phyloP scores from a whole-genome alignment of 2,797 vertebrate genomes.

The Anableps anableps region DNA sequence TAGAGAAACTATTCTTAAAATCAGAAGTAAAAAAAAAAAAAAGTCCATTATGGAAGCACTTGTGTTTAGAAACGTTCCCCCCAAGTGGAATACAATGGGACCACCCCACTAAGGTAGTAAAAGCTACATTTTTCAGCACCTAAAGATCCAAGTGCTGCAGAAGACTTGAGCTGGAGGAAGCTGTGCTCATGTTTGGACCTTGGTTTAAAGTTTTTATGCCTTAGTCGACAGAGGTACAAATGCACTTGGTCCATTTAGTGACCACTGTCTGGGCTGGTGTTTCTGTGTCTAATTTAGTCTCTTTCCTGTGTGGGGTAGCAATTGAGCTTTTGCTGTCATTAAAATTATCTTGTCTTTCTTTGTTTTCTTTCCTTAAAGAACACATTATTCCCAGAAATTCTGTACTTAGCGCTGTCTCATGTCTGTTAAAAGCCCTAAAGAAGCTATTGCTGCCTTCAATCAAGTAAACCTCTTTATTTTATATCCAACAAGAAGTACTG shows the following conservation, averaged over 20 bases:
- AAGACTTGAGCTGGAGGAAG: rapidly evolving
- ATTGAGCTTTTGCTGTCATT: background rate
- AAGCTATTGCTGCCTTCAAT: background rate
- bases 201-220: background rate
- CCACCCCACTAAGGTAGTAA: background rate
- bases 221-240: background rate
- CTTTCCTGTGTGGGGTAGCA: background rate
- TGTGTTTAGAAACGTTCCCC: constrained; percentile 13
- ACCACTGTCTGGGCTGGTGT: background rate
- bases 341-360: background rate
- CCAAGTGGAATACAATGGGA: background rate
- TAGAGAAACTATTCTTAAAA: constrained; percentile 1
- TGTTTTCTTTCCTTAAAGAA: background rate
- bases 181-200: background rate
- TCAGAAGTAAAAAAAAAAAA: constrained; percentile 1
- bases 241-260: background rate
- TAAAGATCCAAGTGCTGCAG: background rate
- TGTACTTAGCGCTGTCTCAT: background rate
- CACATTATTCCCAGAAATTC: background rate
- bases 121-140: background rate
- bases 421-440: background rate
- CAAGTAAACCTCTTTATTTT: background rate
- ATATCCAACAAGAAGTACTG: background rate
- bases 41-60: background rate
- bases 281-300: background rate